Evolutionary conservation across 2,888 invertebrate genomes (phyloP).

Genomic region (Zaprionus bogoriensis): DNA sequence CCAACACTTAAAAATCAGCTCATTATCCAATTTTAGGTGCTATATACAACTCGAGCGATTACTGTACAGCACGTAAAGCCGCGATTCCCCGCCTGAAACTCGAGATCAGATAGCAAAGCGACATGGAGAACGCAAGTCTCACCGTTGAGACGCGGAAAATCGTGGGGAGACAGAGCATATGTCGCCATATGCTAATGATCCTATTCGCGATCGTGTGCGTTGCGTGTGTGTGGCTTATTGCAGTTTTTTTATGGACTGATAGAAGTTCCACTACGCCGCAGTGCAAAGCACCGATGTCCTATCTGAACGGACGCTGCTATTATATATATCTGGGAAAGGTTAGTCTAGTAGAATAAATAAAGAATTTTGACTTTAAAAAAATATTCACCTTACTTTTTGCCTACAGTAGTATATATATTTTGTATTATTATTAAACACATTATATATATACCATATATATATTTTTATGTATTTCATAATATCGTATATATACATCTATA

Average conservation of each 20-base stretch:
- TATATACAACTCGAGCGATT: not conserved
- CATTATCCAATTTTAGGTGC: no score
- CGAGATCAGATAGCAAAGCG: not conserved
- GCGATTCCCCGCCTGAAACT: not conserved
- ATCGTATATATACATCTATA: no score
- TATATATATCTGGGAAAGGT: not conserved
- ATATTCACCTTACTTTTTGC: no score
- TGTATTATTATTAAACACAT: no score
- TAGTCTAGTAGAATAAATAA: not conserved
- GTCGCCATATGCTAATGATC: not conserved
- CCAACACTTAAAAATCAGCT: no score
- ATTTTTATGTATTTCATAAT: not conserved
- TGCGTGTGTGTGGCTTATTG: not conserved
- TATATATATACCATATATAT: no score
- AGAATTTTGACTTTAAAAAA: no score
- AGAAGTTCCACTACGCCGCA: not conserved
- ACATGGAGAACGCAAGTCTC: not conserved
- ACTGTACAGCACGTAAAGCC: not conserved
- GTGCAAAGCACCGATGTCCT: not conserved
- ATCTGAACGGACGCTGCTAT: not conserved
- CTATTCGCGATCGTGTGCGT: not conserved
- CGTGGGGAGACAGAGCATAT: not conserved
- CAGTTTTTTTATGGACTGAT: not conserved
- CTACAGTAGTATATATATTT: no score
- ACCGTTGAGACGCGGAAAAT: not conserved